A percentile compares a stretch with the other conserved stretches of the same genome.
These are phyloP conservation scores for Lasioglossum marginatum DNA, from an alignment of 2,888 invertebrate species.

Conservation along the genomic window DNA sequence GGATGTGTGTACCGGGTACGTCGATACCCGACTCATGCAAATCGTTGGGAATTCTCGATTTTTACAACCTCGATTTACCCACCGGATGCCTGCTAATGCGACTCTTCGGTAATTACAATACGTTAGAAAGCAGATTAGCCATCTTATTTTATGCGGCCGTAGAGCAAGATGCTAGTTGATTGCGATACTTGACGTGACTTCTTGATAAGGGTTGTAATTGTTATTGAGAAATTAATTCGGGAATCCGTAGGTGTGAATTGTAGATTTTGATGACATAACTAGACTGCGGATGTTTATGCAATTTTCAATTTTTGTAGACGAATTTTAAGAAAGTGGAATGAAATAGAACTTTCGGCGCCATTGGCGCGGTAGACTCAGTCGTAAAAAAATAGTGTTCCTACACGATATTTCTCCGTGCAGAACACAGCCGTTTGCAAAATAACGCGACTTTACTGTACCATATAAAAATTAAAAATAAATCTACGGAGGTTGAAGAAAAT, in stretches of 20 bases:
- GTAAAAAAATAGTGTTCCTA: too few relatives aligned
- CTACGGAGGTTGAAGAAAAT: not conserved
- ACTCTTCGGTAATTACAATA: not conserved
- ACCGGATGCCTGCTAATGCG: constrained; percentile 1
- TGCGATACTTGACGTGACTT: not conserved
- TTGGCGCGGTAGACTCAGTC: too few relatives aligned
- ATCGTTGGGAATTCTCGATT: not conserved
- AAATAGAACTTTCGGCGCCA: too few relatives aligned
- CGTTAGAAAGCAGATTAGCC: not conserved
- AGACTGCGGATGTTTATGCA: too few relatives aligned
- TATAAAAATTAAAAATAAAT: not conserved
- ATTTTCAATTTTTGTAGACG: too few relatives aligned
- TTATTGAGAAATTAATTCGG: not conserved
- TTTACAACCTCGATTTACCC: not conserved
- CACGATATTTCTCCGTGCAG: too few relatives aligned
- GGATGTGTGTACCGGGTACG: not conserved
- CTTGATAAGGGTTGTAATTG: not conserved
- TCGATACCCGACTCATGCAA: not conserved
- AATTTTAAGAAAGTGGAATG: too few relatives aligned
- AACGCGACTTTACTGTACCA: not conserved
- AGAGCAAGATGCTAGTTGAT: not conserved
- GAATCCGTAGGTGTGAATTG: too few relatives aligned
- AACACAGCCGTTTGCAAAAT: too few relatives aligned
- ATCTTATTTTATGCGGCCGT: not conserved
- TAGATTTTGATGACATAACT: too few relatives aligned